phyloP scores from a whole-genome alignment of 2,888 invertebrate species.

The Drosophila maculinotata region DNA sequence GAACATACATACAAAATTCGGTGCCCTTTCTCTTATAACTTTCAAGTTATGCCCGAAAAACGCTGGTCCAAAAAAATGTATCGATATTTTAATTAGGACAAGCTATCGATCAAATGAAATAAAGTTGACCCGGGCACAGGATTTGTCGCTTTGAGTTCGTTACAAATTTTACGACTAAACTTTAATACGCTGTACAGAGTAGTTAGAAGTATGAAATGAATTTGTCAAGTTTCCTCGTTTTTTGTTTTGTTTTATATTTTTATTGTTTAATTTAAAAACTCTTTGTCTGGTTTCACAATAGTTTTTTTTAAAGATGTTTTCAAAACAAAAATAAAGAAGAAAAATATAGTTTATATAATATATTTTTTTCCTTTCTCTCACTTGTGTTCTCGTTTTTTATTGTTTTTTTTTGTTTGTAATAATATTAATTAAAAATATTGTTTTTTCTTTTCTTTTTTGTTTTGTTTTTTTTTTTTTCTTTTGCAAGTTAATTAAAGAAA shows the following conservation, averaged over 20 bases:
- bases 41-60: too few relatives aligned
- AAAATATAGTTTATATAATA: conserved; percentile 68
- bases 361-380: conserved; percentile 60
- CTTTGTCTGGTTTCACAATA: conserved; percentile 75
- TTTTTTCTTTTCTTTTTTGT: conserved; percentile 41
- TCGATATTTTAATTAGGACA: too few relatives aligned
- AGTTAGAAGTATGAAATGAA: too few relatives aligned
- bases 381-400: conserved; percentile 43
- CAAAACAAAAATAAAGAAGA: conserved; percentile 71
- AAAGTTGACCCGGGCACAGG: too few relatives aligned
- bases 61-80: too few relatives aligned
- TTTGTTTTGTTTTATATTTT: conserved; percentile 68
- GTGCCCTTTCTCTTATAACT: too few relatives aligned
- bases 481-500: conserved; percentile 70
- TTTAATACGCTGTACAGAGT: too few relatives aligned
- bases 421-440: conserved; percentile 62
- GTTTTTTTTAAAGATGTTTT: conserved; percentile 60
- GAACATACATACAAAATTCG: too few relatives aligned
- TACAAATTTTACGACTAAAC: too few relatives aligned
- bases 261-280: conserved; percentile 74
- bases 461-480: conserved; percentile 46
- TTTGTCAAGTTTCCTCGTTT: too few relatives aligned
- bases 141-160: too few relatives aligned
- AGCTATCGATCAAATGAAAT: too few relatives aligned
- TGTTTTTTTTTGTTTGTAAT: conserved; percentile 40